A percentile compares a stretch with the other conserved stretches of the same genome.
Conservation (phyloP, 2,888 invertebrate species). For the Tetanocera ferruginea region DNA sequence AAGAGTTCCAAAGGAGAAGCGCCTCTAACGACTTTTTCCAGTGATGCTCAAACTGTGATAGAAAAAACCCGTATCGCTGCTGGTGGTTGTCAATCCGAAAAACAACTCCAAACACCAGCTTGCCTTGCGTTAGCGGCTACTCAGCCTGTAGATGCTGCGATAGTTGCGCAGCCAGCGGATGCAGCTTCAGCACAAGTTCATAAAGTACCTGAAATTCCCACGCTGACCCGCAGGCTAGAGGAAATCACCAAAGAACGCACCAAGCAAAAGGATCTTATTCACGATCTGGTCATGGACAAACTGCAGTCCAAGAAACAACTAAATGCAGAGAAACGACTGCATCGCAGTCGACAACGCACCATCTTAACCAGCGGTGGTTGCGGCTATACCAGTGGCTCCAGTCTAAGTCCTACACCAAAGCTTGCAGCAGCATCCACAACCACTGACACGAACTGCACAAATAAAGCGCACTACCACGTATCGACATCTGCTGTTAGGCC, state of each 20-base stretch:
- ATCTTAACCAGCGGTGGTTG: slow-evolving; percentile 60
- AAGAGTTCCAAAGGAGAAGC: slow-evolving; percentile 71
- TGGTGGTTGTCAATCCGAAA: not conserved
- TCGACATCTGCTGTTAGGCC: slow-evolving; percentile 54
- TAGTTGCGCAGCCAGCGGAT: slow-evolving; percentile 28
- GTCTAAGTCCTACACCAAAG: slow-evolving; percentile 66
- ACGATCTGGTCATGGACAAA: slow-evolving; percentile 86
- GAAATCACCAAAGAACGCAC: slow-evolving; percentile 84
- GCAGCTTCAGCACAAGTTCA: slow-evolving; percentile 49
- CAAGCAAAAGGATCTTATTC: slow-evolving; percentile 86
- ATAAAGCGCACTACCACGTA: slow-evolving; percentile 66
- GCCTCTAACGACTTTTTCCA: slow-evolving; percentile 53
- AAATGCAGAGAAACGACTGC: slow-evolving; percentile 74
- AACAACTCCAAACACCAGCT: not conserved
- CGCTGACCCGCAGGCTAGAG: slow-evolving; percentile 78
- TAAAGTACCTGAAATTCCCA: slow-evolving; percentile 70
- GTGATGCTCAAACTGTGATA: slow-evolving; percentile 63
- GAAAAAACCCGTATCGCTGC: slow-evolving; percentile 49
- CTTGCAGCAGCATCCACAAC: slow-evolving; percentile 61
- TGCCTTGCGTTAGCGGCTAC: not conserved
- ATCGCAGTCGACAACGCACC: slow-evolving; percentile 73
- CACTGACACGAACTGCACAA: slow-evolving; percentile 63
- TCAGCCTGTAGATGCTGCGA: slow-evolving; percentile 22
- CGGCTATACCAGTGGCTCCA: slow-evolving; percentile 62
- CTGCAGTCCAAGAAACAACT: slow-evolving; percentile 78